Evolutionary conservation across 1,140 invertebrate species (phyloP), one percentile per base, ranked within the genome.

Genomic region (Araneus ventricosus): DNA sequence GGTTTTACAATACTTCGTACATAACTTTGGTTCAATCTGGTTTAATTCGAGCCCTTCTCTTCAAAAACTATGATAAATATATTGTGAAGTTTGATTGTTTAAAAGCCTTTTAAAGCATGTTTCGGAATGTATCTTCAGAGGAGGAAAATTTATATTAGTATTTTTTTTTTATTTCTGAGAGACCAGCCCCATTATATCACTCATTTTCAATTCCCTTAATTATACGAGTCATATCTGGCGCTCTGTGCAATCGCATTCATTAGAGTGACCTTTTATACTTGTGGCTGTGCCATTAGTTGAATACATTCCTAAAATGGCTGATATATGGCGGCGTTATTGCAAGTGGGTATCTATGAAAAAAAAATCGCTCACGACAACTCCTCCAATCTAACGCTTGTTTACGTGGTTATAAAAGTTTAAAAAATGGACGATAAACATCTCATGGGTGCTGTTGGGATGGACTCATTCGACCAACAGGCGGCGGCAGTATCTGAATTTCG

Each of bases 381-480:
- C 67, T 45, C 63, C 87, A 88, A 88, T 88, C 87, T 75, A 88
- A 84, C 37, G 79, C 89, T 91, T 91, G 79, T 84, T 91, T 84
- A 91, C 79, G 89, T 84, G 70, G 79, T 84, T 63, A 84, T 91
- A 80, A 91, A 91, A 91, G 79, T 82, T 91, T 39, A 91, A 91
- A 91, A 91, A 91, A 85, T 86, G 61, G 90, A 41, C 63, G 59
- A 84, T 91, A 82, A 91, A 91, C 75, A 92, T 61, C 84, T 70
- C 90, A 86, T 61, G 82, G 86, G 30, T 88, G 22, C 22, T 67
- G 85, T 61, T 87, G 85, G 52, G 57, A 85, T 85, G 79, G 30
- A 84, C 59, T 84, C 59, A 84, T 84, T 91, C 79, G 39, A 52
- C 22, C 57, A 57, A 34, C 27, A 82, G 84, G 80, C 61, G 82